Base-by-base conservation (phyloP, 2,797 vertebrate genomes). In the Podargus strigoides region DNA sequence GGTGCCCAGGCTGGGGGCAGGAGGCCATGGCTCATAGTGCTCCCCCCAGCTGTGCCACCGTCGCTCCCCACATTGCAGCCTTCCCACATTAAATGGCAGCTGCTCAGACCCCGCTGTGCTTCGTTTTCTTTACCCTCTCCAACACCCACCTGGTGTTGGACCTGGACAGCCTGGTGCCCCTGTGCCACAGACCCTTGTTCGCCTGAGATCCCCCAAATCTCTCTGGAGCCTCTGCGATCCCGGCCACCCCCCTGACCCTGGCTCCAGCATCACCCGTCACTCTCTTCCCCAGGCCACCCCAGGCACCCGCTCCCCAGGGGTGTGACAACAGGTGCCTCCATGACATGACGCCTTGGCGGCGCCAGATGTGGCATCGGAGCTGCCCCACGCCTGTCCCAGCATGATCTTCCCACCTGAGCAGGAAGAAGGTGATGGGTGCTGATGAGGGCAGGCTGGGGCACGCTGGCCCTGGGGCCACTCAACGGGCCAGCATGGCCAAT, bases 51-150 rank as follows among this genome's bases (percentile, higher is more conserved):
- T 21, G 32, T 28, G 74, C 75, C 34, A 32, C 63, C 14, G 1
- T 28, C 59, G 2, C 1, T 58, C 14, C 30, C 47, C 2, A 1
- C 1, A 3, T 32, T 2, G 7, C 85, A 72, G 86, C 69, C 83
- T 74, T 72, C 76, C 81, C 21, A 10, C 68, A 95, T 97, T 95
- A 96, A 97, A 97, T 0, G 30, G 90, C 75, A 85, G 87, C 93
- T 89, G 72, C 95, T 92, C 66, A 44, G 68, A 68, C n/a, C 81
- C 62, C 0, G 3, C 90, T 62, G 85, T 91, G 79, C 92, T 68
- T 78, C 6, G 6, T 89, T 37, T 87, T 87, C 68, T 95, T 90
- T 85, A 39, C 66, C 66, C 30, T 30, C 46, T 59, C 50, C 75
- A 30, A 1, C 27, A 37, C 14, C 27, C 0, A 3, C n/a, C 64